A percentile compares a stretch with the other conserved stretches of the same genome.
Conservation (phyloP, 2,888 invertebrate genomes). For the Cynaeus angustus region DNA sequence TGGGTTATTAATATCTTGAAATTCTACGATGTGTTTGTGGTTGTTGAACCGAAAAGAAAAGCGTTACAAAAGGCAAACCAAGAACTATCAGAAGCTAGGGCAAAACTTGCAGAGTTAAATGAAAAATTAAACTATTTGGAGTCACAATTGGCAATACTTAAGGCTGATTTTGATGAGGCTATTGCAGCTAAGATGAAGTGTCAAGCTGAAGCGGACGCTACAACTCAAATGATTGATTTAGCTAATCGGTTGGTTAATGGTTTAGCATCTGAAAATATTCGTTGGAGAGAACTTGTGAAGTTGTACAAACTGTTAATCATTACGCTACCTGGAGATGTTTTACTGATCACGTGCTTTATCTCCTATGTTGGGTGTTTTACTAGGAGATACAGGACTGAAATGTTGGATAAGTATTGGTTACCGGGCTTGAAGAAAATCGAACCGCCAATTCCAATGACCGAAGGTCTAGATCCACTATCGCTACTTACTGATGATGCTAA, state of each 20-base stretch:
- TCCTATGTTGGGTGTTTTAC: constrained; percentile 97
- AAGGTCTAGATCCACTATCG: constrained; percentile 86
- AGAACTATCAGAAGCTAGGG: constrained; percentile 87
- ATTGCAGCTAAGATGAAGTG: constrained; percentile 90
- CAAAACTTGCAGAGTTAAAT: constrained; percentile 85
- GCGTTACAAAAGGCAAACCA: constrained; percentile 90
- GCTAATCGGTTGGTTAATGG: constrained; percentile 95
- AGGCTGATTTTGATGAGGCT: constrained; percentile 90
- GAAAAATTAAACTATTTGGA: constrained; percentile 84
- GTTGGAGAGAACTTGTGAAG: constrained; percentile 79
- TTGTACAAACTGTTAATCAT: constrained; percentile 82
- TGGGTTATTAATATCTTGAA: constrained; percentile 96
- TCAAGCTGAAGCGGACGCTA: constrained; percentile 94
- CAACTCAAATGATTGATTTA: constrained; percentile 89
- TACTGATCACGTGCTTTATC: constrained; percentile 93
- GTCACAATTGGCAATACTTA: constrained; percentile 82
- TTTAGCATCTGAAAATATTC: constrained; percentile 91
- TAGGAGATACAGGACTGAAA: constrained; percentile 84
- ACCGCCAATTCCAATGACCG: constrained; percentile 83
- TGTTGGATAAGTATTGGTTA: constrained; percentile 86
- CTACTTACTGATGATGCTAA: constrained; percentile 94
- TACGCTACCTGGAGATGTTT: constrained; percentile 91
- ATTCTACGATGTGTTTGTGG: constrained; percentile 92
- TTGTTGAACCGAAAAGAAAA: constrained; percentile 92
- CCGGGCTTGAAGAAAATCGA: constrained; percentile 84